Base-by-base conservation (phyloP, 2,113 vertebrate genomes). In the Archocentrus centrarchus region DNA sequence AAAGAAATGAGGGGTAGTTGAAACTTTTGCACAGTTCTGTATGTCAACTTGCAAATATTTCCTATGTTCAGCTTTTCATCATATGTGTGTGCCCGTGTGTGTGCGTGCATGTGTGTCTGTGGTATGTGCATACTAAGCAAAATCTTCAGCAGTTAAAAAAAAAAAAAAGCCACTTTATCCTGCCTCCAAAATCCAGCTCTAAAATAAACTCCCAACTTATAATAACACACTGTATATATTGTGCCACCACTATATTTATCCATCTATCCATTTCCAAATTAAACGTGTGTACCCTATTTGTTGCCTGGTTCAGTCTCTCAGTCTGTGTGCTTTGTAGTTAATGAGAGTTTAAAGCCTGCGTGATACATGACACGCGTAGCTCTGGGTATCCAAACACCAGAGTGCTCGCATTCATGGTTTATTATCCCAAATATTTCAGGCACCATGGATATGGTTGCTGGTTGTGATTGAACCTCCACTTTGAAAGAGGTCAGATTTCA, bases 401-500 rank as follows among this genome's bases (percentile, higher is more conserved):
- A 41, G 27, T 15, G 7, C 47, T 9, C 32, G 24, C 17, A 80
- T 44, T 80, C 13, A 44, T 15, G 37, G 37, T 22, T 80, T 30
- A 58, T 68, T 30, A 35, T 47, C 39, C 63, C 44, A 35, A 37
- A 50, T 35, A 24, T 35, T 81, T 73, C 9, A 32, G 20, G 22
- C 9, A 60, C 30, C 27, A 13, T 60, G 57, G 14, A 39, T 61
- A 55, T 9, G 17, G 22, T 32, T 30, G 58, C 14, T 24, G 37
- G 50, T 68, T 10, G n/a, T 32, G 2, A 73, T 8, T 57, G 30
- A 14, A 13, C 32, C 22, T 24, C 70, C 27, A 50, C 15, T 18
- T 35, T 68, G 80, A 75, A 47, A 85, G 37, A 75, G 50, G n/a
- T 77, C 59, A 44, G 58, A 61, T 78, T 87, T 85, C 15, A 83